Conservation (phyloP, 1,140 invertebrate genomes). For the Eufriesea mexicana region DNA sequence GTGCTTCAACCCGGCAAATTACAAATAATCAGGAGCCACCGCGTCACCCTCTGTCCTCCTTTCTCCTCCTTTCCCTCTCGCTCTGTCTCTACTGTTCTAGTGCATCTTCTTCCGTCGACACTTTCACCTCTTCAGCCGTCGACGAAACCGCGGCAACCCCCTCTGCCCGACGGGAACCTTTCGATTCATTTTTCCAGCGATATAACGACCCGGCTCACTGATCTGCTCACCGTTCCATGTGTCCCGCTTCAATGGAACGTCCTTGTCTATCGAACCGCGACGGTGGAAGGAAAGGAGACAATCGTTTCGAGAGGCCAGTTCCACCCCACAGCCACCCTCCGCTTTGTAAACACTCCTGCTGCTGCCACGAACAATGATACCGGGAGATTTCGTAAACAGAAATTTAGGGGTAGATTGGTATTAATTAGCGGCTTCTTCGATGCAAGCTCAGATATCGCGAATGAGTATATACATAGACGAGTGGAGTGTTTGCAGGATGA, state of each 20-base stretch:
- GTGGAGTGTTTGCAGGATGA: no score
- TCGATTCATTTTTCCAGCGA: constrained; percentile 59
- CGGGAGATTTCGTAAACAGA: neutral
- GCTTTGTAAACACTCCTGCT: neutral
- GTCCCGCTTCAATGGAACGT: constrained; percentile 26
- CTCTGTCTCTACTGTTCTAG: neutral
- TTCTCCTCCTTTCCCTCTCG: no score
- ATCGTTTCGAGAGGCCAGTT: constrained; percentile 35
- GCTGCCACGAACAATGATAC: neutral
- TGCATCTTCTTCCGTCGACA: constrained; percentile 36
- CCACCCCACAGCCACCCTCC: no score
- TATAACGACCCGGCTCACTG: constrained; percentile 62
- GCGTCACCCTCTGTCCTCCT: constrained; percentile 31
- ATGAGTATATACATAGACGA: neutral
- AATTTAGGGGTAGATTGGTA: neutral
- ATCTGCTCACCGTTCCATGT: constrained; percentile 46
- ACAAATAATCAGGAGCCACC: constrained; percentile 78
- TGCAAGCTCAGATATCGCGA: neutral
- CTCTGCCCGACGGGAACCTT: constrained; percentile 12
- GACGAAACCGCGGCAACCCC: constrained; percentile 10
- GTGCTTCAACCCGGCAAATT: constrained; percentile 76
- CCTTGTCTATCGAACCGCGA: neutral
- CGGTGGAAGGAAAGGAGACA: neutral
- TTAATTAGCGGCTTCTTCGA: constrained; percentile 12
- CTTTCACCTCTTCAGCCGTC: constrained; percentile 19